Conservation (phyloP, 2,888 invertebrate species). For the Galerucella pusilla region DNA sequence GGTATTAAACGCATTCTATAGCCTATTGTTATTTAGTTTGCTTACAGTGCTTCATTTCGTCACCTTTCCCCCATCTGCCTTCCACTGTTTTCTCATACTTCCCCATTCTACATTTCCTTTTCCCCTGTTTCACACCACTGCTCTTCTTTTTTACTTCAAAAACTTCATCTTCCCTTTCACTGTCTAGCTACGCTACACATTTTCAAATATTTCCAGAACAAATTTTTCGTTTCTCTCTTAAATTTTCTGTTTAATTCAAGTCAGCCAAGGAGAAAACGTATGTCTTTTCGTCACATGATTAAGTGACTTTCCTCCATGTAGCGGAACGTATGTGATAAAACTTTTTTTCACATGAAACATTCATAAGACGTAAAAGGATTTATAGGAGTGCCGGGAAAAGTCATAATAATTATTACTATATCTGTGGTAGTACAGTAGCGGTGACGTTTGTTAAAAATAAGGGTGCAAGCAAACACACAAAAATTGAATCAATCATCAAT, state of each 20-base stretch:
- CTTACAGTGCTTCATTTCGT: no score
- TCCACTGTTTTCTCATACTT: no score
- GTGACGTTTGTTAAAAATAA: not conserved
- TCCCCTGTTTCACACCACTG: no score
- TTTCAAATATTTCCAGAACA: not conserved
- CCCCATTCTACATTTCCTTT: no score
- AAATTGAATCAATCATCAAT: not conserved
- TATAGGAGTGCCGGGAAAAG: constrained; percentile 28
- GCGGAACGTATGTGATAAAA: constrained; percentile 29
- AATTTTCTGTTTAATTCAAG: constrained; percentile 26
- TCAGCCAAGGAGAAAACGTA: constrained; percentile 29
- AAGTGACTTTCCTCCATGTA: constrained; percentile 28
- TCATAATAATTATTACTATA: constrained; percentile 33
- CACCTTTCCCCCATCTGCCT: no score
- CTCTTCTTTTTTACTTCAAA: no score
- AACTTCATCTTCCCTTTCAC: no score
- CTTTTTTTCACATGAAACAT: constrained; percentile 30
- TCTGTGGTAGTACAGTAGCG: constrained; percentile 7
- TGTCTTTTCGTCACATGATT: constrained; percentile 27
- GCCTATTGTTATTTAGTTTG: no score
- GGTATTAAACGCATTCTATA: no score
- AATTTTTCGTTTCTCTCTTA: not conserved
- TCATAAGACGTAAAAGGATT: constrained; percentile 35
- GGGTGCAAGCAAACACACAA: not conserved
- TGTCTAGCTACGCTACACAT: no score